These are phyloP conservation scores for Hirundichthys speculiger DNA, from an alignment of 2,113 vertebrate species.

Conservation along the genomic window DNA sequence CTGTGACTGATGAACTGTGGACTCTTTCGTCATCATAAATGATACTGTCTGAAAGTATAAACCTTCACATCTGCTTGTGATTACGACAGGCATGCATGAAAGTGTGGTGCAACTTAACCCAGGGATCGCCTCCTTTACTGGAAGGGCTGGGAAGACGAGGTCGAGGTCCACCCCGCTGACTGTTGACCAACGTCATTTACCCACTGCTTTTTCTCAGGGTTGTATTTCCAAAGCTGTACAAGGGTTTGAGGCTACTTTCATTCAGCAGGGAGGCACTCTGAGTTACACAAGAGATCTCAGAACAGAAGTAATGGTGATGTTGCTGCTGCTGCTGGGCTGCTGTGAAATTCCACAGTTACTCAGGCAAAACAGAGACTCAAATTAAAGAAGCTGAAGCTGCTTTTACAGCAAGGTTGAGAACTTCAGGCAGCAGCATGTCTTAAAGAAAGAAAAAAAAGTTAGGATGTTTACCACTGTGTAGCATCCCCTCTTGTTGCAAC, in stretches of 20 bases:
- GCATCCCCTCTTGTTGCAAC: no score
- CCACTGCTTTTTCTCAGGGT: constrained; percentile 54
- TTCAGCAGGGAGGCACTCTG: constrained; percentile 28
- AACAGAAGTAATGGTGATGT: constrained; percentile 51
- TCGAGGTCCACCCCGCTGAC: constrained; percentile 65
- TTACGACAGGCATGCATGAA: constrained; percentile 69
- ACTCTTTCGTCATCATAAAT: constrained; percentile 44
- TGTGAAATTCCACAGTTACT: constrained; percentile 33
- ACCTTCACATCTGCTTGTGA: constrained; percentile 70
- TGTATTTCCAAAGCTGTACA: constrained; percentile 47
- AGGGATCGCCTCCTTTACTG: constrained; percentile 47
- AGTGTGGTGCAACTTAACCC: constrained; percentile 64
- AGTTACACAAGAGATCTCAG: constrained; percentile 51
- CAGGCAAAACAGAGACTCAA: constrained; percentile 26
- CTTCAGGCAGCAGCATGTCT: neutral
- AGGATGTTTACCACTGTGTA: no score
- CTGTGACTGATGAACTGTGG: constrained; percentile 56
- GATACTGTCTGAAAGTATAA: constrained; percentile 36
- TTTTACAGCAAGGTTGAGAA: neutral
- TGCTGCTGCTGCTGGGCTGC: constrained; percentile 40
- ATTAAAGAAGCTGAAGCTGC: neutral
- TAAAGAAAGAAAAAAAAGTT: no score
- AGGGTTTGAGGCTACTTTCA: constrained; percentile 31
- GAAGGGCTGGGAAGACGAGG: constrained; percentile 50
- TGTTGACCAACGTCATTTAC: constrained; percentile 64